These are phyloP conservation scores for Ceratina australensis DNA, from an alignment of 1,140 invertebrate genomes.

Conservation along the genomic window DNA sequence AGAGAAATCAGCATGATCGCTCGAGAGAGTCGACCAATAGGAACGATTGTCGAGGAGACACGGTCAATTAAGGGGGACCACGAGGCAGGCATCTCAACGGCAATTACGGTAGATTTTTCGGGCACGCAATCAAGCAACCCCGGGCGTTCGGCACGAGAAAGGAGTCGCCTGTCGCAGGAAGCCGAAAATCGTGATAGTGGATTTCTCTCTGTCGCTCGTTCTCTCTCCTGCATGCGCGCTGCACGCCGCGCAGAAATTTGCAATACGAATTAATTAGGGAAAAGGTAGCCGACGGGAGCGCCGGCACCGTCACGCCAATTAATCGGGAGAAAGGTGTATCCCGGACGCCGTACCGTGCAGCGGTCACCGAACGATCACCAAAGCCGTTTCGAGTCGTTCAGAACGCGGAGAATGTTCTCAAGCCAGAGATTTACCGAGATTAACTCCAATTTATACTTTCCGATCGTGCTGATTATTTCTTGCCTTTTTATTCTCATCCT, in stretches of 20 bases:
- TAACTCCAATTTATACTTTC: no score
- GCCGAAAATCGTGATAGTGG: slow-evolving; percentile 42
- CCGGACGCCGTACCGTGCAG: slow-evolving; percentile 1
- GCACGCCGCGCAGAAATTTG: slow-evolving; percentile 49
- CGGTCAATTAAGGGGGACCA: slow-evolving; percentile 53
- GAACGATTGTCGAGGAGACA: not conserved
- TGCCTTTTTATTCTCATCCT: no score
- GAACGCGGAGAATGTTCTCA: not conserved
- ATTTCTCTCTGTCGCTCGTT: not conserved
- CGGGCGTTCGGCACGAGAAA: not conserved
- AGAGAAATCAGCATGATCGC: slow-evolving; percentile 7
- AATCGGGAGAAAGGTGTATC: slow-evolving; percentile 61
- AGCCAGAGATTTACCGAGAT: no score
- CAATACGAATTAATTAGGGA: slow-evolving; percentile 64
- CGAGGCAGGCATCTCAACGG: slow-evolving; percentile 40
- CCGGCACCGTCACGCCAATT: slow-evolving; percentile 62
- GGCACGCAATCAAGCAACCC: slow-evolving; percentile 26
- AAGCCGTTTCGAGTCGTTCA: not conserved
- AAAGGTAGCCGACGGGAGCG: slow-evolving; percentile 50
- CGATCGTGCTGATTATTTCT: no score
- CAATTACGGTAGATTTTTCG: slow-evolving; percentile 55
- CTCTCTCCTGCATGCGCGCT: not conserved
- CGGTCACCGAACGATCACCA: not conserved
- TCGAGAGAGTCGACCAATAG: not conserved
- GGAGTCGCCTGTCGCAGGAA: slow-evolving; percentile 48